Conservation (phyloP, 2,113 vertebrate genomes). For the Mola mola region DNA sequence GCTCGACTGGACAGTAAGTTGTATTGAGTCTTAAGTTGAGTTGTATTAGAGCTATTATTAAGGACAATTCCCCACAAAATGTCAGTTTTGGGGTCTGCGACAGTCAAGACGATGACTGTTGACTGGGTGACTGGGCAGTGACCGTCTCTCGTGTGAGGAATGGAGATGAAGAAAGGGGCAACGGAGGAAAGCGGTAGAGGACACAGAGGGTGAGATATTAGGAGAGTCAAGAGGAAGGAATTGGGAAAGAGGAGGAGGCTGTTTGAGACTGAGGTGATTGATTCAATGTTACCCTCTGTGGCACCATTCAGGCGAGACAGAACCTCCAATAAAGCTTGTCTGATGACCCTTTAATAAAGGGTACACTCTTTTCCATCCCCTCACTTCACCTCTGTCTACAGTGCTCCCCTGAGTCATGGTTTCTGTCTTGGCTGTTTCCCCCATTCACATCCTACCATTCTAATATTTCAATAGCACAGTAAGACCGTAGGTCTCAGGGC, state of each 20-base stretch:
- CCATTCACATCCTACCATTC: constrained; percentile 47
- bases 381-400: constrained; percentile 56
- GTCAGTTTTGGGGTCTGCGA: constrained; percentile 63
- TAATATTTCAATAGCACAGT: constrained; percentile 64
- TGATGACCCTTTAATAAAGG: constrained; percentile 79
- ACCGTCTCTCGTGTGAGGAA: constrained; percentile 55
- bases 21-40: too few relatives aligned
- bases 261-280: constrained; percentile 73
- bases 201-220: constrained; percentile 43
- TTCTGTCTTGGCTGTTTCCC: constrained; percentile 44
- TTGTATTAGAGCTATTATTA: constrained; percentile 69
- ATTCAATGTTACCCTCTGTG: constrained; percentile 76
- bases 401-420: constrained; percentile 39
- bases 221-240: constrained; percentile 58
- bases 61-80: constrained; percentile 75
- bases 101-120: constrained; percentile 55
- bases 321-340: constrained; percentile 76
- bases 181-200: background rate
- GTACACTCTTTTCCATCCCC: constrained; percentile 56
- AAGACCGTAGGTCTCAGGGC: constrained; percentile 44
- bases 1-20: constrained; percentile 55
- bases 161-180: constrained; percentile 27
- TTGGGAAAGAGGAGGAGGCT: constrained; percentile 56
- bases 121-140: constrained; percentile 74
- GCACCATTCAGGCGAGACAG: constrained; percentile 79